Percentiles rank a stretch among this genome's conserved stretches.
Conservation (phyloP, 2,888 invertebrate species). For the Alcis repandata region DNA sequence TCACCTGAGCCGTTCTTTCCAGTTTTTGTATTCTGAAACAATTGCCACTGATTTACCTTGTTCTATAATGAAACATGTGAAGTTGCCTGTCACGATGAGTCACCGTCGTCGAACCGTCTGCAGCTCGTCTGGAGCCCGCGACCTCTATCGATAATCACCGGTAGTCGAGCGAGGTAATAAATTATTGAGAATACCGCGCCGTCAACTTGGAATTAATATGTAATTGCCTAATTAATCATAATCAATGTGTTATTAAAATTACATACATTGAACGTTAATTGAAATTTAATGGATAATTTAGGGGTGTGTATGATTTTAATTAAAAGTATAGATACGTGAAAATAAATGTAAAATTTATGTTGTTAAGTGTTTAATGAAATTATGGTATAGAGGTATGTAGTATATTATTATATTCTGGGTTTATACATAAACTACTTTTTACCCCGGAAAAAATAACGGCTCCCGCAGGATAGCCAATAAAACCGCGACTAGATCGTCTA, state of each 20-base stretch:
- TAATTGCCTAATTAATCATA: conserved; percentile 5
- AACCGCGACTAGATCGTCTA: no score
- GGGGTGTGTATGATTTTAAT: no score
- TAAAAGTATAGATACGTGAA: no score
- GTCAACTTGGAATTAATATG: conserved; percentile 6
- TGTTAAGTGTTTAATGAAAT: no score
- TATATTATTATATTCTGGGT: no score
- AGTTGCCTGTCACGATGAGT: conserved; percentile 8
- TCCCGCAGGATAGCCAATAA: no score
- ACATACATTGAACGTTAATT: conserved; percentile 8
- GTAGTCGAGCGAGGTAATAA: not conserved
- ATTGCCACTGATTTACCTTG: not conserved
- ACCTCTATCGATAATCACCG: conserved; percentile 16
- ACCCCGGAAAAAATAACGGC: no score
- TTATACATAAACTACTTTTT: no score
- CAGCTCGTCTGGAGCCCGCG: conserved; percentile 15
- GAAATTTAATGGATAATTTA: not conserved
- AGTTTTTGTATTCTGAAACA: no score
- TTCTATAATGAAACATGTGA: not conserved
- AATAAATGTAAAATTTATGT: not conserved
- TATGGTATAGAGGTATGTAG: no score
- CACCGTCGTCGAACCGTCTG: conserved; percentile 21
- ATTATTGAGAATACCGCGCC: conserved; percentile 7
- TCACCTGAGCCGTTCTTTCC: no score
- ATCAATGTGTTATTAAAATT: not conserved